These are phyloP conservation scores for Aldabrachelys gigantea DNA, from an alignment of 2,113 vertebrate species.

Conservation along the genomic window DNA sequence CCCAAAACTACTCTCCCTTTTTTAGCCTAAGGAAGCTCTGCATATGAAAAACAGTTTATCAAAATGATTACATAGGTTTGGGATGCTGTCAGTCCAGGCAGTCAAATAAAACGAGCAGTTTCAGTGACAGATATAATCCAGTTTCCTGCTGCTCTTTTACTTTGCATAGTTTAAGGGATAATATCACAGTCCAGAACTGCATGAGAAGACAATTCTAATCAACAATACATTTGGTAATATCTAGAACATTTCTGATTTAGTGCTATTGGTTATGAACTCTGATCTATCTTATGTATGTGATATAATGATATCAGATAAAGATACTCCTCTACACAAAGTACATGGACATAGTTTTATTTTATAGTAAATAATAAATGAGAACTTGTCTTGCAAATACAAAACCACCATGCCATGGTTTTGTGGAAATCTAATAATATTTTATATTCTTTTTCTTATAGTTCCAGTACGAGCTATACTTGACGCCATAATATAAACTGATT, in stretches of 20 bases:
- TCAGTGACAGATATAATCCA: not conserved
- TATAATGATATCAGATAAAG: not conserved
- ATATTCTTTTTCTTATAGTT: not conserved
- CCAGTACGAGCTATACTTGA: not conserved
- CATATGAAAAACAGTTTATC: not conserved
- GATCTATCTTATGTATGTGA: not conserved
- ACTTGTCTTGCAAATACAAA: rapidly evolving
- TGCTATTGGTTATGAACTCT: not conserved
- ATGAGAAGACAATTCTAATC: slow-evolving; percentile 1
- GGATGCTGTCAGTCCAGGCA: not conserved
- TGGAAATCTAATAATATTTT: too few species aligned
- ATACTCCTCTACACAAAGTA: not conserved
- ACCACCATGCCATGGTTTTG: not conserved
- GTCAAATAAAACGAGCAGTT: not conserved
- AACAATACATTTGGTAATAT: not conserved
- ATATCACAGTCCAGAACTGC: not conserved
- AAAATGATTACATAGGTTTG: not conserved
- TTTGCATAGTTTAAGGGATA: too few species aligned
- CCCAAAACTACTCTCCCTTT: not conserved
- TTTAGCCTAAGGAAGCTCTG: not conserved
- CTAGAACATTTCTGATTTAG: not conserved
- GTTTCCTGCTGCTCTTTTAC: not conserved
- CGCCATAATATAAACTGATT: not conserved
- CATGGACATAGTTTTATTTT: not conserved
- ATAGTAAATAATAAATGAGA: not conserved